A percentile compares a stretch with the other conserved stretches of the same genome.
Evolutionary conservation across 2,888 invertebrate species (phyloP).

Genomic region (Baronia brevicornis): DNA sequence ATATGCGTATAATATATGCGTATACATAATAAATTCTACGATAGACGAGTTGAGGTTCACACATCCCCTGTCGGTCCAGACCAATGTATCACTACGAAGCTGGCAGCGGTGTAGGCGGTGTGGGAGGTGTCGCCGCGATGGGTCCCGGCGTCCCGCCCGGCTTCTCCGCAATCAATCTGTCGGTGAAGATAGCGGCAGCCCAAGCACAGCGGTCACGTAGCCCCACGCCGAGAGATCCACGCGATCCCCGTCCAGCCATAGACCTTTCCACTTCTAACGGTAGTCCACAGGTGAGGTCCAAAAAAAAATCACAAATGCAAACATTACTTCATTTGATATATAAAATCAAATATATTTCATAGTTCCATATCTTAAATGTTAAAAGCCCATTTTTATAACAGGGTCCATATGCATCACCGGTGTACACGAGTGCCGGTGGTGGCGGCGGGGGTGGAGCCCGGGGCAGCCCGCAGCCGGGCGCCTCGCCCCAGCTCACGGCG

Average conservation of each 20-base stretch:
- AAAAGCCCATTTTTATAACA: conserved; percentile 64
- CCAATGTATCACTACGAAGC: conserved; percentile 89
- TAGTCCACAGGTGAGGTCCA: conserved; percentile 85
- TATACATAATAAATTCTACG: conserved; percentile 1
- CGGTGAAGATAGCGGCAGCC: conserved; percentile 88
- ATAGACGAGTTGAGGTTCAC: conserved; percentile 5
- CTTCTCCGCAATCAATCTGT: conserved; percentile 87
- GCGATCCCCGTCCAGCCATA: conserved; percentile 88
- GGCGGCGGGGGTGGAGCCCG: conserved; percentile 81
- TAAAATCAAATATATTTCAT: conserved; percentile 10
- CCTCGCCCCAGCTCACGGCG: conserved; percentile 86
- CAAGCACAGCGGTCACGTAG: conserved; percentile 81
- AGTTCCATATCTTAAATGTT: conserved; percentile 14
- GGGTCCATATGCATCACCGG: conserved; percentile 85
- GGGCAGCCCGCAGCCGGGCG: conserved; percentile 89
- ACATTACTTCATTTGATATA: conserved; percentile 2
- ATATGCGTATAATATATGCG: too few species aligned
- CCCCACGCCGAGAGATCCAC: conserved; percentile 85
- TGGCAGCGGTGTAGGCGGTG: conserved; percentile 69
- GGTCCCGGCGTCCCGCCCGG: conserved; percentile 83
- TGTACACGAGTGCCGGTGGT: conserved; percentile 85
- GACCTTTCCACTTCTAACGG: conserved; percentile 92
- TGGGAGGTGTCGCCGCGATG: conserved; percentile 78
- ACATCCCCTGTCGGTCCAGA: conserved; percentile 61
- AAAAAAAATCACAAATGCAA: too few species aligned